Evolutionary conservation across 2,113 vertebrate genomes (phyloP).

Genomic region (Choloepus hoffmanni): DNA sequence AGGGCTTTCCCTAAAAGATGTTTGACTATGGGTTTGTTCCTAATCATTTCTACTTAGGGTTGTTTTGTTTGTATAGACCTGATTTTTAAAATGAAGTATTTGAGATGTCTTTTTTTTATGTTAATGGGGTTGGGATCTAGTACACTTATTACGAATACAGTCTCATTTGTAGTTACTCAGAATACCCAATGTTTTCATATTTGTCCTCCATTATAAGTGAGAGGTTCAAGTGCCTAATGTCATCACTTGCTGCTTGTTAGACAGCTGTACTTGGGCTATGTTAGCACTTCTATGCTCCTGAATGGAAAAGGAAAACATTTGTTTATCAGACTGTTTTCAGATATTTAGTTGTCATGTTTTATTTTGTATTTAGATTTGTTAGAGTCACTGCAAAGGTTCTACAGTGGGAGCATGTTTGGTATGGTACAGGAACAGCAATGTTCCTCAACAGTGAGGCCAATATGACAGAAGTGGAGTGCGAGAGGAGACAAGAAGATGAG

Average conservation of each 20-base stretch:
- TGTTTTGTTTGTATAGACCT: background rate
- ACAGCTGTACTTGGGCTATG: background rate
- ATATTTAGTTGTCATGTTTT: slow-evolving; percentile 13
- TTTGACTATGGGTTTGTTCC: background rate
- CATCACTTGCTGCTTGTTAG: slow-evolving; percentile 16
- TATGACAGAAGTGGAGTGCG: background rate
- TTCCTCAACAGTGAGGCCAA: background rate
- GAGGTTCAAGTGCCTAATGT: slow-evolving; percentile 32
- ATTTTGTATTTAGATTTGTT: slow-evolving; percentile 31
- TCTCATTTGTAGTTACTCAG: slow-evolving; percentile 7
- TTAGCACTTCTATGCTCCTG: background rate
- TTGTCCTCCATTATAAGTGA: slow-evolving; percentile 12
- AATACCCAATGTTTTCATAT: background rate
- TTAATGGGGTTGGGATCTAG: background rate
- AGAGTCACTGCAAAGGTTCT: background rate
- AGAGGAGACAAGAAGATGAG: background rate
- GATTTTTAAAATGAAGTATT: background rate
- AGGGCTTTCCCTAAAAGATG: background rate
- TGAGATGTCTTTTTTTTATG: slow-evolving; percentile 18
- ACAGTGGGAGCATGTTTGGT: background rate
- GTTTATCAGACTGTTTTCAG: background rate
- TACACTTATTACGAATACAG: background rate
- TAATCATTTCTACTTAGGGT: background rate
- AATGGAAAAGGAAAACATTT: slow-evolving; percentile 10
- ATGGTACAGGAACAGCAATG: background rate